phyloP scores from a whole-genome alignment of 2,888 invertebrate genomes.

The Choristoneura rosaceana region DNA sequence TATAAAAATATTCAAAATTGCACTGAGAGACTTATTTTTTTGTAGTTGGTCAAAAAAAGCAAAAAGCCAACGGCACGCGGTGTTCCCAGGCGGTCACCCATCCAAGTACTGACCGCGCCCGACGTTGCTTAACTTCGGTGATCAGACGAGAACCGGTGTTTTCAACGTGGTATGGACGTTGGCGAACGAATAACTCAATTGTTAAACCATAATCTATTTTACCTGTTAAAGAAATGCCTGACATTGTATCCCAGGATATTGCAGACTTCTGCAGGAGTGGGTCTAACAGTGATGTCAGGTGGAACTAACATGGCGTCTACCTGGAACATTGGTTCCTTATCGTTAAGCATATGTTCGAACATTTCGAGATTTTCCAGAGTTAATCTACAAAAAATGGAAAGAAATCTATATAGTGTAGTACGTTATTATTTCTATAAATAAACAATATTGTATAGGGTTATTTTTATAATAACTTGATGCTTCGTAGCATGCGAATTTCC shows the following conservation, averaged over 20 bases:
- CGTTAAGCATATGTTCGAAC: conserved; percentile 86
- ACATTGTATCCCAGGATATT: conserved; percentile 90
- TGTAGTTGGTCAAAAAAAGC: no score
- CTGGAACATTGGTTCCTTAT: conserved; percentile 89
- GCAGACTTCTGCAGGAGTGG: conserved; percentile 91
- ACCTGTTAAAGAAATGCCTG: conserved; percentile 92
- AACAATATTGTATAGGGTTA: no score
- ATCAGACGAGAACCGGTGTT: conserved; percentile 53
- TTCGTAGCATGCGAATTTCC: background rate
- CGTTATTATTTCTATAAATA: no score
- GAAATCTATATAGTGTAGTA: background rate
- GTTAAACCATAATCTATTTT: conserved; percentile 33
- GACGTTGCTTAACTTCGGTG: conserved; percentile 53
- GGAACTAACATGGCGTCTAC: conserved; percentile 90
- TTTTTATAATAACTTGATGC: no score
- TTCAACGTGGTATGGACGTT: conserved; percentile 48
- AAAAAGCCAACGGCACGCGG: conserved; percentile 50
- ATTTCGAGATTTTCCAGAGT: conserved; percentile 89
- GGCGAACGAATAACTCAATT: background rate
- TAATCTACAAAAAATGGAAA: conserved; percentile 71
- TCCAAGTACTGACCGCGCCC: conserved; percentile 51
- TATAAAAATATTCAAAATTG: no score
- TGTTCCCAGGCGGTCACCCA: conserved; percentile 53
- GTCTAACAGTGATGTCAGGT: conserved; percentile 91
- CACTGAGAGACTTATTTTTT: no score